A percentile compares a stretch with the other conserved stretches of the same genome.
phyloP scores from a whole-genome alignment of 1,140 invertebrate species.

The Calliphora vicina region DNA sequence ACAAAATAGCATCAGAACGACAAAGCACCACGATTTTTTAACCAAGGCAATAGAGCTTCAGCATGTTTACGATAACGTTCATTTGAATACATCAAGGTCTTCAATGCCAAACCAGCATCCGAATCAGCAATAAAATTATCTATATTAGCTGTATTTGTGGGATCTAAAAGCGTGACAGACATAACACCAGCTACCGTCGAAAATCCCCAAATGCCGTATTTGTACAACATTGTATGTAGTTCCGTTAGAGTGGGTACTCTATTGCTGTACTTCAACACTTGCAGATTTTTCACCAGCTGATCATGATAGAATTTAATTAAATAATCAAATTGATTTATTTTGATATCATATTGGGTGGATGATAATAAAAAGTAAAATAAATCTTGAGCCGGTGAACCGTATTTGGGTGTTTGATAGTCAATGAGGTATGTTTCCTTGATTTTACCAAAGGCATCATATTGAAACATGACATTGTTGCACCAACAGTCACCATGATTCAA shows the following conservation, averaged over 20 bases:
- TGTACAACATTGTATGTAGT: constrained; percentile 49
- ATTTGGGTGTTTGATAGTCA: constrained; percentile 57
- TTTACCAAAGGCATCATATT: too few relatives aligned
- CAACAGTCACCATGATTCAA: constrained; percentile 70
- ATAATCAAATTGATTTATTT: constrained; percentile 48
- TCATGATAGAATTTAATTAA: constrained; percentile 51
- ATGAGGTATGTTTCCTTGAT: constrained; percentile 54
- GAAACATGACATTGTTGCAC: constrained; percentile 62
- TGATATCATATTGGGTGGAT: constrained; percentile 45
- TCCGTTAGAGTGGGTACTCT: constrained; percentile 57
- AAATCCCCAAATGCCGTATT: constrained; percentile 46
- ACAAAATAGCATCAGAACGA: too few relatives aligned
- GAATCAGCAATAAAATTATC: constrained; percentile 44
- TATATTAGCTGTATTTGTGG: constrained; percentile 40
- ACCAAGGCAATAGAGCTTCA: not conserved
- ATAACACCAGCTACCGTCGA: constrained; percentile 14
- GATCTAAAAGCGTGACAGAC: constrained; percentile 42
- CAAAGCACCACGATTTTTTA: not conserved
- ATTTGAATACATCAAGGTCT: constrained; percentile 32
- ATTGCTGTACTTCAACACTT: constrained; percentile 46
- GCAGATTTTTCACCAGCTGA: constrained; percentile 44
- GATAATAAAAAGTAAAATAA: constrained; percentile 54
- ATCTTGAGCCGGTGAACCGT: constrained; percentile 52
- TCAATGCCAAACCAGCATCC: constrained; percentile 41
- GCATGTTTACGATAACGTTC: constrained; percentile 36